phyloP scores from a whole-genome alignment of 2,113 vertebrate species.

The Platysteira castanea region DNA sequence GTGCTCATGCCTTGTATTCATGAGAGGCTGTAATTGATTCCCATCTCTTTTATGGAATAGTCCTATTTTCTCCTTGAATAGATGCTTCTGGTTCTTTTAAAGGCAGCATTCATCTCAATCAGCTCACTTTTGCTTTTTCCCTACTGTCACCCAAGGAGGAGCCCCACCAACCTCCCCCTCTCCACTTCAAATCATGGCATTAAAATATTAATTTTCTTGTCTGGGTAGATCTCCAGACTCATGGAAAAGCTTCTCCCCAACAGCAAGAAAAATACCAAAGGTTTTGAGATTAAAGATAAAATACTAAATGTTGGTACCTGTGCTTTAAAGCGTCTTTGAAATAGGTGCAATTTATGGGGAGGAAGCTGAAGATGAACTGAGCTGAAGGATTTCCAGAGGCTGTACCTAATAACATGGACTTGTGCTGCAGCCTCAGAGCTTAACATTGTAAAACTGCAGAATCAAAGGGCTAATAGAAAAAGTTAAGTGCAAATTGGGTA shows the following conservation, averaged over 20 bases:
- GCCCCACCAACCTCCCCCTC: neutral
- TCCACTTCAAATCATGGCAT: neutral
- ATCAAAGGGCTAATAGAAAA: slow-evolving; percentile 54
- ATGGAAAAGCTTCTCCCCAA: neutral
- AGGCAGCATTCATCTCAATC: slow-evolving; percentile 15
- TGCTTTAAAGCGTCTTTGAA: neutral
- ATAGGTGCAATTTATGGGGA: neutral
- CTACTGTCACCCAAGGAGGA: neutral
- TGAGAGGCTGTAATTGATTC: slow-evolving; percentile 32
- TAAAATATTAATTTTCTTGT: neutral
- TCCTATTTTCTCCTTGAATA: neutral
- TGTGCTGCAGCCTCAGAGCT: neutral
- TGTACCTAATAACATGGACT: neutral
- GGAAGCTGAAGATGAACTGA: neutral
- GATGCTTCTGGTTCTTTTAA: slow-evolving; percentile 40
- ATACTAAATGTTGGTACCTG: neutral
- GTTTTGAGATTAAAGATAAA: neutral
- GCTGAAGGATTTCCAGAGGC: neutral
- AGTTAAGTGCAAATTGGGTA: slow-evolving; percentile 34
- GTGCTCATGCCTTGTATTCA: slow-evolving; percentile 4
- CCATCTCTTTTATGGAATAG: slow-evolving; percentile 18
- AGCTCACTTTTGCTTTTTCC: neutral
- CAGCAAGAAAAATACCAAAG: neutral
- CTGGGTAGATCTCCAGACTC: neutral
- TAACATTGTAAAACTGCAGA: neutral